Percentiles rank a stretch among this genome's conserved stretches.
Evolutionary conservation across 2,797 vertebrate species (phyloP).

Genomic region (Halcyon chelicuti): DNA sequence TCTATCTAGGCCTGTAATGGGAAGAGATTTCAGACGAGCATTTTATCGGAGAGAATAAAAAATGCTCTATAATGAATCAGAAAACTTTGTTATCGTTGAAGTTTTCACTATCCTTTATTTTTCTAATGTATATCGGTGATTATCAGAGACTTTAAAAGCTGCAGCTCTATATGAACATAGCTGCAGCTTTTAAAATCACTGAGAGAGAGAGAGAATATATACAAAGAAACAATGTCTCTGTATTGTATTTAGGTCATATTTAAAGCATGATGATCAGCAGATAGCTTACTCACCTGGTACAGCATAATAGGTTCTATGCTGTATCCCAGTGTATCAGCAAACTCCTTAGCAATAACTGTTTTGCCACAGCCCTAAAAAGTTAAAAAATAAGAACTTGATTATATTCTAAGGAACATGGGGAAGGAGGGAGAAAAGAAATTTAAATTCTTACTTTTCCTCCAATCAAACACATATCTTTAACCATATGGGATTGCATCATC

Average conservation of each 20-base stretch:
- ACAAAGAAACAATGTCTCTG: neutral
- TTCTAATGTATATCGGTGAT: neutral
- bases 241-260: neutral
- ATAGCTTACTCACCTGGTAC: constrained; percentile 88
- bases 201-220: neutral
- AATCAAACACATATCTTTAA: constrained; percentile 95
- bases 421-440: neutral
- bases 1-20: neutral
- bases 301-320: constrained; percentile 92
- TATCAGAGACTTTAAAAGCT: neutral
- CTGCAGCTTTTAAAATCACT: neutral
- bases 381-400: neutral
- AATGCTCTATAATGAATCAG: neutral
- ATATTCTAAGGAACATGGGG: neutral
- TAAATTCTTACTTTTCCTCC: constrained; percentile 89
- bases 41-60: neutral
- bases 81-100: neutral
- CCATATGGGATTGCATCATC: constrained; percentile 96
- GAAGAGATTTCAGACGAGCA: neutral
- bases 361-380: constrained; percentile 93
- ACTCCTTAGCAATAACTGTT: constrained; percentile 91
- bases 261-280: neutral
- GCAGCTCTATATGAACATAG: neutral
- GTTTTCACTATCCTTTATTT: neutral
- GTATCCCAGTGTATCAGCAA: constrained; percentile 92